Base-by-base conservation (phyloP, 2,888 invertebrate genomes). In the Idaea straminata region DNA sequence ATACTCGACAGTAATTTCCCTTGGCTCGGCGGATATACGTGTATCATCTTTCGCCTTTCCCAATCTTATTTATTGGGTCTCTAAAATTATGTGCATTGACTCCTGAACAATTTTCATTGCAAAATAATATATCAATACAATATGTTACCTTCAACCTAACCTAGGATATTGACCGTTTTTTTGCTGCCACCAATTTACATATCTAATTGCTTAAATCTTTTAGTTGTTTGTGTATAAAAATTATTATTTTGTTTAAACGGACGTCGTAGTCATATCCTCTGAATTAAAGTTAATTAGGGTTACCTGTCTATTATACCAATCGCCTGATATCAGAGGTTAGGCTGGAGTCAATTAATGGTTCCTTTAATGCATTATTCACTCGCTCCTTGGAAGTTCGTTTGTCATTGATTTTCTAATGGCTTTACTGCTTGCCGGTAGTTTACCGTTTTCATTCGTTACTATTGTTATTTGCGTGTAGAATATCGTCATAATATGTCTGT, bases 281-380 rank as follows among this genome's bases (percentile, higher is more conserved):
- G 71, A 78, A 78, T 81, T 74, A 71, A 86, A 85, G 81, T 73
- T 86, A 83, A 88, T 88, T 84, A 80, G 80, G 73, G 72, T 68
- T 75, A 47, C 47, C 47, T 47, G 47, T 47, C 74, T 75, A 77
- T 80, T 85, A 77, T 75, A 78, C 78, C 79, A 79, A 83, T 83
- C 78, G 73, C 77, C 72, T 79, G 80, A 79, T 77, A 71, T 16
- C 72, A 66, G 68, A 79, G 85, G 85, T 87, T 86, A 84, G 83
- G 69, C 73, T 72, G 61, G 76, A 80, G 81, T 84, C 86, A 85
- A 87, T 86, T 84, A 84, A 77, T 76, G 79, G 78, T 82, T 72
- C 73, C 73, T 65, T 69, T n/a, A 59, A 67, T 72, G 70, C 67
- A 58, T 67, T 66, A 62, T 69, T 73, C 68, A 68, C 69, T 67